Evolutionary conservation across 2,113 vertebrate species (phyloP).

Genomic region (Pelvicachromis taeniatus): DNA sequence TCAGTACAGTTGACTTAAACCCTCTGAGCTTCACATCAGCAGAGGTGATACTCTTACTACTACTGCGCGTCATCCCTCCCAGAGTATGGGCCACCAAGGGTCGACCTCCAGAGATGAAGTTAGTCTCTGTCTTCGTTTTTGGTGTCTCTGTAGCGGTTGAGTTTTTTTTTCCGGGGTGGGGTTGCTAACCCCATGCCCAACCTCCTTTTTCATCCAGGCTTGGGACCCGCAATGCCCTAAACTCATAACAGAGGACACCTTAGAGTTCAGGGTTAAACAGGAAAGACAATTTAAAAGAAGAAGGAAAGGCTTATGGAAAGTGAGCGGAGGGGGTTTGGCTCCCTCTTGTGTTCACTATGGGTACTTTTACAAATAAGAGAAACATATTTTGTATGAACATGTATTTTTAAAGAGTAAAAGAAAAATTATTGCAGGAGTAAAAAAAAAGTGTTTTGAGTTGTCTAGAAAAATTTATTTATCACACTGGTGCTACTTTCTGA

Average conservation of each 20-base stretch:
- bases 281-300: not conserved
- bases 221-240: not conserved
- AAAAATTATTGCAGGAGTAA: not conserved
- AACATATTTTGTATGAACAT: not conserved
- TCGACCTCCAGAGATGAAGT: too few relatives aligned
- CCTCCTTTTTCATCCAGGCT: too few relatives aligned
- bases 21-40: fast-evolving
- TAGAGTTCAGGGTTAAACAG: not conserved
- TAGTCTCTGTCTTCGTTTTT: too few relatives aligned
- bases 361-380: not conserved
- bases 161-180: too few relatives aligned
- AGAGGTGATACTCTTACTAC: not conserved
- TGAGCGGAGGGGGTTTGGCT: not conserved
- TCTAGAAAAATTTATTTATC: not conserved
- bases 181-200: too few relatives aligned
- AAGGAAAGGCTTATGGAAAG: not conserved
- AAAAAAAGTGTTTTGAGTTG: not conserved
- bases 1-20: not conserved
- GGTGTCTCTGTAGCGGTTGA: too few relatives aligned
- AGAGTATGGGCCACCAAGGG: too few relatives aligned
- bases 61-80: not conserved
- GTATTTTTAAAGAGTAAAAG: not conserved
- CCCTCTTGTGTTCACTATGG: not conserved
- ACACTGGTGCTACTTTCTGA: not conserved
- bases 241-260: not conserved